Conservation (phyloP, 2,888 invertebrate species). For the Phymatocera aterrima region DNA sequence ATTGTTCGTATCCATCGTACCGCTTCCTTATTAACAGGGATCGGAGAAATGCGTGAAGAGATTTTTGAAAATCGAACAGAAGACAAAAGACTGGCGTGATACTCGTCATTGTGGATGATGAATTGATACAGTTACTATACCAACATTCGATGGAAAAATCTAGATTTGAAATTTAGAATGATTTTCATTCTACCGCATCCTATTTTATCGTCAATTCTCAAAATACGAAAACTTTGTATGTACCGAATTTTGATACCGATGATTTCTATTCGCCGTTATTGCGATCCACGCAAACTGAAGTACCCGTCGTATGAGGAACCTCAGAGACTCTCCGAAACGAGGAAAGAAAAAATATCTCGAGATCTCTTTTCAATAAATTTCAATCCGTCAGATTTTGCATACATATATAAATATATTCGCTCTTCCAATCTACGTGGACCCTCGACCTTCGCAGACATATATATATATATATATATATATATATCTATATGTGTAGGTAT, state of each 20-base stretch:
- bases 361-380: constrained; percentile 42
- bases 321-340: background rate
- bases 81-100: too few relatives aligned
- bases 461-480: background rate
- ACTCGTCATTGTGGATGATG: too few relatives aligned
- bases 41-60: too few relatives aligned
- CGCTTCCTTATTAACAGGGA: background rate
- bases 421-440: constrained; percentile 38
- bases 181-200: too few relatives aligned
- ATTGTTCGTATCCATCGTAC: too few relatives aligned
- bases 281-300: background rate
- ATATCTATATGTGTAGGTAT: background rate
- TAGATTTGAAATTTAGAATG: too few relatives aligned
- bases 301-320: background rate
- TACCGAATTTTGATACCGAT: too few relatives aligned
- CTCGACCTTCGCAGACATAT: constrained; percentile 28
- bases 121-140: too few relatives aligned
- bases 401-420: constrained; percentile 1
- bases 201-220: too few relatives aligned
- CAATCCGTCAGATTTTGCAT: constrained; percentile 44
- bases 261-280: background rate
- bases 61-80: too few relatives aligned
- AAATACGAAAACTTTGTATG: too few relatives aligned
- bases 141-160: too few relatives aligned
- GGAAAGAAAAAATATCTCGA: background rate